These are phyloP conservation scores for Cossypha dichroa DNA, from an alignment of 2,797 vertebrate species.

Conservation along the genomic window DNA sequence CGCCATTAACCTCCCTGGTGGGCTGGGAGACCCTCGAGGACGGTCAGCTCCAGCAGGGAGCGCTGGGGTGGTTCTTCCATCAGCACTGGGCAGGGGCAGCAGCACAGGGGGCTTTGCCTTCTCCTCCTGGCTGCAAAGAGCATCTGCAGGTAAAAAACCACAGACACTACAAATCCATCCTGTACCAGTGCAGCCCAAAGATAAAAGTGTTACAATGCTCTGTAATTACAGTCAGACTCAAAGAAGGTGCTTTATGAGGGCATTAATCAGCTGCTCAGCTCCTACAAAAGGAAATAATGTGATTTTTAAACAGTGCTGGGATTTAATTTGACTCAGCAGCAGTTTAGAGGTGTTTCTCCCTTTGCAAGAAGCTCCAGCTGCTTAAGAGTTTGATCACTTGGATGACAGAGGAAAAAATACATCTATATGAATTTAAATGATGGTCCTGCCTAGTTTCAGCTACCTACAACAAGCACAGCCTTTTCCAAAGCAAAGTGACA, in stretches of 20 bases:
- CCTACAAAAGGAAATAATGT: conserved; percentile 14
- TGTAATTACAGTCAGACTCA: conserved; percentile 37
- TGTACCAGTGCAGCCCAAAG: background rate
- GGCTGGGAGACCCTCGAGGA: background rate
- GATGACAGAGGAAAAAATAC: background rate
- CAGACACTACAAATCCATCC: background rate
- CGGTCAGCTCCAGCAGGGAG: background rate
- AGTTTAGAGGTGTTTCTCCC: conserved; percentile 1
- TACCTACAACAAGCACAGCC: background rate
- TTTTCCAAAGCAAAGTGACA: background rate
- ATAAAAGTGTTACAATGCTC: background rate
- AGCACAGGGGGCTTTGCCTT: background rate
- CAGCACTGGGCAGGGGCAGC: background rate
- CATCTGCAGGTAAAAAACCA: background rate
- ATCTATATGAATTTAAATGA: background rate
- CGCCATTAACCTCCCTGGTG: background rate
- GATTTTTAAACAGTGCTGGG: background rate
- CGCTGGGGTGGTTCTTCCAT: background rate
- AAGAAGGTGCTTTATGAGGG: background rate
- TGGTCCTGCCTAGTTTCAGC: background rate
- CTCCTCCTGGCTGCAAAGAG: background rate
- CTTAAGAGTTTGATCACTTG: background rate
- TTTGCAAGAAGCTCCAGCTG: background rate
- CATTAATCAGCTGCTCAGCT: conserved; percentile 14
- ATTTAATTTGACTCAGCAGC: conserved; percentile 6